These are phyloP conservation scores for Pimephales promelas DNA, from an alignment of 2,113 vertebrate genomes.

Conservation along the genomic window DNA sequence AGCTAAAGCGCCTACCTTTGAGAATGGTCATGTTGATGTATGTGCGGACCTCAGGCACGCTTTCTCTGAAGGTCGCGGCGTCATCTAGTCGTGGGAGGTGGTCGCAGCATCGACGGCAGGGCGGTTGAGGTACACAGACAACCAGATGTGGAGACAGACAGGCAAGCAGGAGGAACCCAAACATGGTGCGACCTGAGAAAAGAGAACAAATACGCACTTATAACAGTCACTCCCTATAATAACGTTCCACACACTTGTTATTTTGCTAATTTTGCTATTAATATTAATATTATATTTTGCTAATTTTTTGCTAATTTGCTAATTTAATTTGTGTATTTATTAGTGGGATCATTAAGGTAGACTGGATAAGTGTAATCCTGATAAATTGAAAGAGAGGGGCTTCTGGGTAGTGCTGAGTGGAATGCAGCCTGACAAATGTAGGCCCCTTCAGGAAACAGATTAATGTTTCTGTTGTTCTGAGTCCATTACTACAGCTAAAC, in stretches of 20 bases:
- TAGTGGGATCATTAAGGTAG: background rate
- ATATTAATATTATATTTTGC: no score
- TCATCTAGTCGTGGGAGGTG: conserved; percentile 69
- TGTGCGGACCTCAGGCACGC: conserved; percentile 79
- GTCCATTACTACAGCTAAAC: conserved; percentile 1
- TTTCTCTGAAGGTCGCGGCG: background rate
- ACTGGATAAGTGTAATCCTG: conserved; percentile 3
- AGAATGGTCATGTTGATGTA: conserved; percentile 92
- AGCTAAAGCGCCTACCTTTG: conserved; percentile 69
- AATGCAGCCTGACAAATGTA: conserved; percentile 28
- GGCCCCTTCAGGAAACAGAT: background rate
- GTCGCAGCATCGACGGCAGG: conserved; percentile 86
- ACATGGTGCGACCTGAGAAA: conserved; percentile 65
- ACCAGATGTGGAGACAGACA: conserved; percentile 59
- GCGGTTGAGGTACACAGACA: conserved; percentile 65
- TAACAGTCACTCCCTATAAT: background rate
- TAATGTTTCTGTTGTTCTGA: conserved; percentile 12
- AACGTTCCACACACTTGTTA: background rate
- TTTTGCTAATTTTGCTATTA: background rate
- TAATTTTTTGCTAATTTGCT: background rate
- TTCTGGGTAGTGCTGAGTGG: background rate
- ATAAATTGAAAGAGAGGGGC: conserved; percentile 1
- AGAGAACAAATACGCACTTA: background rate
- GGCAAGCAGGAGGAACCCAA: conserved; percentile 56
- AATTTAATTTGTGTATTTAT: conserved; percentile 11